Evolutionary conservation across 2,113 vertebrate species (phyloP), one percentile per base, ranked within the genome.

Genomic region (Misgurnus mizolepis): DNA sequence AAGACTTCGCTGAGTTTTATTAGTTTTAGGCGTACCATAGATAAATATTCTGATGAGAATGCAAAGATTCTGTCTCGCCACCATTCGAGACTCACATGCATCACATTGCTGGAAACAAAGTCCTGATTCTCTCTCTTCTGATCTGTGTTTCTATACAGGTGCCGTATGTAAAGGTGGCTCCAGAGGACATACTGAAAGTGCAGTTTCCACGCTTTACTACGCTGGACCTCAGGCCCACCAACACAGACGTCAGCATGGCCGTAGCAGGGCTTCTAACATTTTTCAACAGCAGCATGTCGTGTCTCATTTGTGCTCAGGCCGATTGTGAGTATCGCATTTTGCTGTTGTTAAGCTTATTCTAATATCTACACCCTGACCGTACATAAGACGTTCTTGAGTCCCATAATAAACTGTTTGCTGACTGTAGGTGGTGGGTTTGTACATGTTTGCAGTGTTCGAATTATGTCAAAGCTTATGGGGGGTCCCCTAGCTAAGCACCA

Each of bases 281-380:
- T 94, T 99, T 99, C 64, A 99, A 99, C 91, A 95, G 95, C 87
- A 97, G 96, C 91, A 94, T 96, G 11, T 92, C 98, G 89, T 99
- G 98, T 90, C 97, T 99, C 93, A 97, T 99, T 92, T 99, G 98
- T 80, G 96, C 95, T 88, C 96, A 98, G 91, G 95, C 95, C 62
- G 96, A 99, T 94, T 99, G 98, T 99, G 89, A 96, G 97, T 92
- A 84, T 43, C 39, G 61, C 82, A 78, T 49, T 69, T 53, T 0
- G 12, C 50, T 53, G 14, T 12, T 14, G 50, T 14, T 53, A 53
- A 53, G 27, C 27, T 34, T 1, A 34, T 34, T 34, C 27, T 34
- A 3, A 34, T 34, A 34, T 34, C 27, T 34, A 34, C 27, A 34
- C 27, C 27, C 27, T 34, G 3, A 34, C 27, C 27, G 1, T 34